phyloP scores from a whole-genome alignment of 2,888 invertebrate species.

The Ryuthela nishihirai region DNA sequence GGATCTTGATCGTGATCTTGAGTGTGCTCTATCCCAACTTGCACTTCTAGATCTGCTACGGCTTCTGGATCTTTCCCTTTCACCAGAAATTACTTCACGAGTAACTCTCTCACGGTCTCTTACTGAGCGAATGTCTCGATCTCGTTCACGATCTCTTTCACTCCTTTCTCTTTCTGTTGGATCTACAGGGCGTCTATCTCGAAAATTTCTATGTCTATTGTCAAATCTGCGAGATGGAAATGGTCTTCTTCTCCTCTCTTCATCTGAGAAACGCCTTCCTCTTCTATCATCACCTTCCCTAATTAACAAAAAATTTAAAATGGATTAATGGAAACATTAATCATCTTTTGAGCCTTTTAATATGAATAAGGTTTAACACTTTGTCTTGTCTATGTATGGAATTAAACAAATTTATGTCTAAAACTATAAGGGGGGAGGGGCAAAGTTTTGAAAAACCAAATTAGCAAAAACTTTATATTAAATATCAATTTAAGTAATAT shows the following conservation, averaged over 20 bases:
- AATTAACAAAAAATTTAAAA: too few species aligned
- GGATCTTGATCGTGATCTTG: conserved; percentile 46
- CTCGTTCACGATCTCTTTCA: conserved; percentile 52
- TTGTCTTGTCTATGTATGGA: too few species aligned
- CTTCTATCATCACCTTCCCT: conserved; percentile 38
- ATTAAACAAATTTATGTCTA: too few species aligned
- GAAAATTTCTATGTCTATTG: conserved; percentile 33
- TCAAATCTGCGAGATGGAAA: conserved; percentile 24
- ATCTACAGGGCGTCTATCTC: neutral
- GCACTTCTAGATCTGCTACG: conserved; percentile 53
- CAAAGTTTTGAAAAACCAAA: too few species aligned
- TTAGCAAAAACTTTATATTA: too few species aligned
- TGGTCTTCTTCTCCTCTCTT: conserved; percentile 32
- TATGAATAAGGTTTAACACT: too few species aligned
- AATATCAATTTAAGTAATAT: too few species aligned
- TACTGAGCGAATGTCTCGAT: conserved; percentile 45
- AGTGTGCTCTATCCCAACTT: conserved; percentile 32
- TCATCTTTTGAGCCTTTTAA: too few species aligned
- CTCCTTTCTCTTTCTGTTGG: conserved; percentile 6
- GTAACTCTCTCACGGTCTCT: neutral
- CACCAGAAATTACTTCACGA: conserved; percentile 1
- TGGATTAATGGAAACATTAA: too few species aligned
- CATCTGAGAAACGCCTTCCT: conserved; percentile 25
- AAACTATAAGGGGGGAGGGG: too few species aligned
- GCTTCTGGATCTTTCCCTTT: conserved; percentile 50